Conservation (phyloP, 23 tunicate species). For the Ciona savignyi region DNA sequence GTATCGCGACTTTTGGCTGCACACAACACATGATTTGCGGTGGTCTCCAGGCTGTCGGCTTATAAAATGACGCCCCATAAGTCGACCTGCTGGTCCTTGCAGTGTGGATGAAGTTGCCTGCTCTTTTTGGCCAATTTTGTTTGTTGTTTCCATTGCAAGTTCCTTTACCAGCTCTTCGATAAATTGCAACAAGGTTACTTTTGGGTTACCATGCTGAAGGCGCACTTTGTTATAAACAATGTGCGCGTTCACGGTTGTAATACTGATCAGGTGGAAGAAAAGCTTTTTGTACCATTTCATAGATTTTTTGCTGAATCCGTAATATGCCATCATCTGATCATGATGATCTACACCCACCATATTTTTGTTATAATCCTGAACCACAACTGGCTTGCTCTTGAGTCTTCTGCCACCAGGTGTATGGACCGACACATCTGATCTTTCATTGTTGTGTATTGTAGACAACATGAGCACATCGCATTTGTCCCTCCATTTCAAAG, state of each 20-base stretch:
- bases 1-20: too few relatives aligned
- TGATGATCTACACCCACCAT: conserved; percentile 14
- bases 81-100: too few relatives aligned
- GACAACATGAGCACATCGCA: neutral
- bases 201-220: too few relatives aligned
- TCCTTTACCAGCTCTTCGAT: too few relatives aligned
- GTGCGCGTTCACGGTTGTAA: conserved; percentile 7
- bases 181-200: too few relatives aligned
- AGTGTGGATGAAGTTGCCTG: too few relatives aligned
- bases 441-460: neutral
- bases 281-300: conserved; percentile 12
- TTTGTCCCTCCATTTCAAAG: neutral
- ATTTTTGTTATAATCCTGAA: conserved; percentile 16
- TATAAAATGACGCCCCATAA: too few relatives aligned
- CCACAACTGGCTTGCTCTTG: conserved; percentile 12
- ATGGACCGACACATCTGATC: neutral
- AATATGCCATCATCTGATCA: conserved; percentile 14
- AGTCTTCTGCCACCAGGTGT: neutral
- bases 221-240: conserved; percentile 4
- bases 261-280: conserved; percentile 5
- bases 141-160: too few relatives aligned
- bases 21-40: too few relatives aligned
- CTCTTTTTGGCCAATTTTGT: too few relatives aligned
- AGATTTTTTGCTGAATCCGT: conserved; percentile 8
- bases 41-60: too few relatives aligned